Evolutionary conservation across 1,140 invertebrate genomes (phyloP).

Genomic region (Diorhabda sublineata): DNA sequence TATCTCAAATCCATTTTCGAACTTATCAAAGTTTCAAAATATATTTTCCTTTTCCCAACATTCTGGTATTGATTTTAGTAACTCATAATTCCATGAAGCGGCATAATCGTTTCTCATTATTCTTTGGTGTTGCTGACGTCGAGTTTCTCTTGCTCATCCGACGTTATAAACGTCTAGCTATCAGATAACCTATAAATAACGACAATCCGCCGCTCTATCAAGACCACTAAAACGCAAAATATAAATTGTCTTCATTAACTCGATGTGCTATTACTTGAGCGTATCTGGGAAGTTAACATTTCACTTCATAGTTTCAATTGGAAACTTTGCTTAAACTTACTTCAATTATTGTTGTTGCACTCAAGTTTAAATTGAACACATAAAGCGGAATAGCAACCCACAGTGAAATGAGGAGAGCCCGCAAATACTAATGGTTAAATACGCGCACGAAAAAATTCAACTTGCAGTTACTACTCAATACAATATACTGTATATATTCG

Average conservation of each 20-base stretch:
- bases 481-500: no score
- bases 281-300: slow-evolving; percentile 29
- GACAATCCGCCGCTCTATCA: slow-evolving; percentile 11
- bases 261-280: slow-evolving; percentile 14
- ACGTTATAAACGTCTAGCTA: slow-evolving; percentile 12
- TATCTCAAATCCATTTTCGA: no score
- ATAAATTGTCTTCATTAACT: slow-evolving; percentile 23
- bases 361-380: slow-evolving; percentile 28
- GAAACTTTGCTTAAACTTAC: slow-evolving; percentile 29
- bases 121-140: not conserved
- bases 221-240: slow-evolving; percentile 9
- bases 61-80: not conserved
- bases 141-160: slow-evolving; percentile 1
- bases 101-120: slow-evolving; percentile 2
- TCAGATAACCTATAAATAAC: slow-evolving; percentile 18
- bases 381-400: slow-evolving; percentile 25
- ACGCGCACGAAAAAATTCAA: not conserved
- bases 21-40: not conserved
- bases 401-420: slow-evolving; percentile 5
- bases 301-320: slow-evolving; percentile 33
- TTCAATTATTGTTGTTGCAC: slow-evolving; percentile 32
- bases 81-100: not conserved
- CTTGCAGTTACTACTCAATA: no score
- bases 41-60: not conserved
- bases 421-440: not conserved